A percentile compares a stretch with the other conserved stretches of the same genome.
phyloP scores from a whole-genome alignment of 1,140 invertebrate species.

The Polypedilum vanderplanki region DNA sequence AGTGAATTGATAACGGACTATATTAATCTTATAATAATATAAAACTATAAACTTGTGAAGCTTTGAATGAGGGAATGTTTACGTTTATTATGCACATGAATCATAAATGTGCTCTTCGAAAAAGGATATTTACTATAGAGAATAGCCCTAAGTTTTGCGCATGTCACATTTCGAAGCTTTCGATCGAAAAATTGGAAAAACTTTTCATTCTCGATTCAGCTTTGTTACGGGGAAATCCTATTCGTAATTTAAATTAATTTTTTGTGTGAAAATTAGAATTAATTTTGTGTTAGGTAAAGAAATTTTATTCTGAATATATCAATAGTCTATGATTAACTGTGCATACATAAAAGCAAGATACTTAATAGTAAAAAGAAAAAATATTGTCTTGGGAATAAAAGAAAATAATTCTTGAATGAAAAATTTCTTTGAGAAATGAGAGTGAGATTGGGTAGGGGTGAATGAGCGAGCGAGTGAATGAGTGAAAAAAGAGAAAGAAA shows the following conservation, averaged over 20 bases:
- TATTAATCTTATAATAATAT: too few relatives aligned
- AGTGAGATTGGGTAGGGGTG: neutral
- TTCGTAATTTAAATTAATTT: neutral
- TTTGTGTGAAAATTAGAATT: neutral
- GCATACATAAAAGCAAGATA: too few relatives aligned
- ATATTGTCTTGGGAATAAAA: neutral
- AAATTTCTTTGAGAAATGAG: neutral
- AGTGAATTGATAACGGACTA: too few relatives aligned
- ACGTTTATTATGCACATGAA: too few relatives aligned
- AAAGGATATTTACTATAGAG: neutral
- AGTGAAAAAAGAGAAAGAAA: neutral
- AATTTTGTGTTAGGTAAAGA: neutral
- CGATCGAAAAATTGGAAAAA: constrained; percentile 23
- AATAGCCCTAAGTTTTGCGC: neutral
- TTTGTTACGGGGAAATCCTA: neutral
- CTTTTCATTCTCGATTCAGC: constrained; percentile 20
- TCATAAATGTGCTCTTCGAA: neutral
- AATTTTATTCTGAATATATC: neutral
- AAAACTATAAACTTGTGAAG: too few relatives aligned
- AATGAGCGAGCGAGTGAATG: neutral
- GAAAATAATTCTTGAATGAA: neutral
- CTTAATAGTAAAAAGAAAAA: too few relatives aligned
- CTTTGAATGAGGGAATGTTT: too few relatives aligned
- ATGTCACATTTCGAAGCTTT: constrained; percentile 4
- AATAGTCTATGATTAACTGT: neutral